Evolutionary conservation across 1,140 invertebrate genomes (phyloP).

Genomic region (Druon quercuslanigerum): DNA sequence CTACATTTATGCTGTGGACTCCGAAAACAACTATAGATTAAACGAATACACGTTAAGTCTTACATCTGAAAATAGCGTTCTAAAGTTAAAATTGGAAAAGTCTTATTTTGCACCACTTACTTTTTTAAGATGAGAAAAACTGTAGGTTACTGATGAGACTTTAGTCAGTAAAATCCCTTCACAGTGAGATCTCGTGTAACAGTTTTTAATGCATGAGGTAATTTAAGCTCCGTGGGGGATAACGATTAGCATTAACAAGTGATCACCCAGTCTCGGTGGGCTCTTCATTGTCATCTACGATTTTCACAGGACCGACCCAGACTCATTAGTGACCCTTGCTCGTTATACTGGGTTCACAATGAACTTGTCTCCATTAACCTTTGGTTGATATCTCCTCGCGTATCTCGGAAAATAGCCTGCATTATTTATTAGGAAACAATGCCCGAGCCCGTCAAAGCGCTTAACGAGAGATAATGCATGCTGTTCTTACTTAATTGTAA

Average conservation of each 20-base stretch:
- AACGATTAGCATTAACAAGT: slow-evolving; percentile 50
- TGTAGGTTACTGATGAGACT: too few relatives aligned
- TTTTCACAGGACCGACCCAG: slow-evolving; percentile 34
- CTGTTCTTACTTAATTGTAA: not conserved
- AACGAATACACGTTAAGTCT: too few relatives aligned
- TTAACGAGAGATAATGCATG: not conserved
- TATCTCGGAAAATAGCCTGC: slow-evolving; percentile 21
- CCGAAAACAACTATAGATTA: too few relatives aligned
- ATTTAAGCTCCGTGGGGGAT: slow-evolving; percentile 39
- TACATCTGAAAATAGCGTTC: too few relatives aligned
- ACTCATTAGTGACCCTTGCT: slow-evolving; percentile 48
- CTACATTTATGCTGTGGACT: too few relatives aligned
- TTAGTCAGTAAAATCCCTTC: too few relatives aligned
- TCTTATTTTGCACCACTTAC: too few relatives aligned
- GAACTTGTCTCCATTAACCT: slow-evolving; percentile 37
- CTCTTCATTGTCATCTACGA: slow-evolving; percentile 31
- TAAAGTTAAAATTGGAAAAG: too few relatives aligned
- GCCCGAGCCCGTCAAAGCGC: not conserved
- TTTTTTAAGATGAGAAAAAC: too few relatives aligned
- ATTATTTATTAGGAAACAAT: slow-evolving; percentile 21
- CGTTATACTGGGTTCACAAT: slow-evolving; percentile 33
- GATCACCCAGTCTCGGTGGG: slow-evolving; percentile 39
- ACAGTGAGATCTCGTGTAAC: not conserved
- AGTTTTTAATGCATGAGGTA: slow-evolving; percentile 48
- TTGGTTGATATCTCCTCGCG: not conserved